These are phyloP conservation scores for Heliconius eleuchia DNA, from an alignment of 1,140 invertebrate species.

Conservation along the genomic window DNA sequence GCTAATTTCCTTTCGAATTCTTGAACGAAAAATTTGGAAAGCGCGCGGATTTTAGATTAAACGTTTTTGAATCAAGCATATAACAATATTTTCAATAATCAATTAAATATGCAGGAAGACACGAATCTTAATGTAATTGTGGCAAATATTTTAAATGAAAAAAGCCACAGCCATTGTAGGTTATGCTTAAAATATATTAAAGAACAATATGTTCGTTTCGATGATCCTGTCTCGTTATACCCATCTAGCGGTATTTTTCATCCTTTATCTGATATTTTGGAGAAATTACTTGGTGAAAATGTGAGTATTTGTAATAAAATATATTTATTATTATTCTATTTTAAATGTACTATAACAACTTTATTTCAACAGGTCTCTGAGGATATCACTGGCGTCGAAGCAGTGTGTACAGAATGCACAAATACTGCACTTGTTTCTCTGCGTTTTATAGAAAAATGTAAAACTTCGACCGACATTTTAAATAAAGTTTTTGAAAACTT, in stretches of 20 bases:
- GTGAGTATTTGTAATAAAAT: constrained; percentile 42
- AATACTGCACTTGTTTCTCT: constrained; percentile 44
- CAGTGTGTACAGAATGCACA: constrained; percentile 59
- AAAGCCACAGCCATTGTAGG: constrained; percentile 66
- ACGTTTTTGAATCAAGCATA: constrained; percentile 27
- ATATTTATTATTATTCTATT: neutral
- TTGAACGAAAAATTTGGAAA: constrained; percentile 66
- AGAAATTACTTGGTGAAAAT: constrained; percentile 53
- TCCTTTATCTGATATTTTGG: constrained; percentile 52
- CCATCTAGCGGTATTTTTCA: constrained; percentile 34
- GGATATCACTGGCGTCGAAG: constrained; percentile 62
- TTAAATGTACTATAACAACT: neutral
- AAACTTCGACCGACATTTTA: constrained; percentile 47
- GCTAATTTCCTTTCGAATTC: constrained; percentile 45
- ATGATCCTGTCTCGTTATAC: constrained; percentile 53
- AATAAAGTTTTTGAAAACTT: constrained; percentile 56
- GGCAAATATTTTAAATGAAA: constrained; percentile 59
- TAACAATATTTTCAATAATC: constrained; percentile 9
- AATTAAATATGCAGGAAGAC: constrained; percentile 48
- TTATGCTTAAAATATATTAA: constrained; percentile 64
- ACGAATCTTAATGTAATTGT: constrained; percentile 54
- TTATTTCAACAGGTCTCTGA: constrained; percentile 53
- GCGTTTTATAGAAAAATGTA: constrained; percentile 55
- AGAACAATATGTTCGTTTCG: constrained; percentile 58
- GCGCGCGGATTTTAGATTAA: constrained; percentile 57